These are phyloP conservation scores for Temnopleurus reevesii DNA, from an alignment of 53 echinoderm and acorn worm genomes.

Conservation along the genomic window DNA sequence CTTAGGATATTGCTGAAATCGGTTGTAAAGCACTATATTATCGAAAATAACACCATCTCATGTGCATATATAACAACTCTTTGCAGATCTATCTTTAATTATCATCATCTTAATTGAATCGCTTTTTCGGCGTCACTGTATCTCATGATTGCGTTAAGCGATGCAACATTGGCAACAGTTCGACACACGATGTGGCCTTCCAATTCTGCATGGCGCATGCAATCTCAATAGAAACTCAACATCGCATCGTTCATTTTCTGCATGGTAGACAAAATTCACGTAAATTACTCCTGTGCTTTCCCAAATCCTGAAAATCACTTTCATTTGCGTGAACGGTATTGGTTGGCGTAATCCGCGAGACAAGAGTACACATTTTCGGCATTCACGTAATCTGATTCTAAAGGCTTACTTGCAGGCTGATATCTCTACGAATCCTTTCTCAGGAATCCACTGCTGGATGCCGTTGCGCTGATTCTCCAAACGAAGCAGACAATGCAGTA, in stretches of 20 bases:
- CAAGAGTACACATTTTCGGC: too few species aligned
- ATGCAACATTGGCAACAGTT: not conserved
- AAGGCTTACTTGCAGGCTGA: too few species aligned
- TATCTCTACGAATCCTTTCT: too few species aligned
- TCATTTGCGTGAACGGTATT: not conserved
- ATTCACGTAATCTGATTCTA: too few species aligned
- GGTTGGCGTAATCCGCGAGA: too few species aligned
- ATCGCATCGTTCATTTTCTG: not conserved
- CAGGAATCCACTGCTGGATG: too few species aligned
- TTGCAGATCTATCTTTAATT: not conserved
- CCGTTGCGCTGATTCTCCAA: too few species aligned
- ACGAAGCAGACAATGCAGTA: too few species aligned
- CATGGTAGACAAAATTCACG: not conserved
- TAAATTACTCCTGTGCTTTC: too few species aligned
- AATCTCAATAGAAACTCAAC: not conserved
- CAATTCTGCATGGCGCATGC: not conserved
- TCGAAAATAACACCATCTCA: not conserved
- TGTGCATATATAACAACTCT: not conserved
- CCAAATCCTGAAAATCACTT: not conserved
- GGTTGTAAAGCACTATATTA: slow-evolving; percentile 22
- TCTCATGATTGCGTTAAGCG: not conserved
- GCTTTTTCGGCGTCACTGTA: not conserved
- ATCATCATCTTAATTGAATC: not conserved
- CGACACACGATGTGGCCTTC: not conserved
- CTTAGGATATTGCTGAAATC: slow-evolving; percentile 6